Conservation (phyloP, 2,797 vertebrate species). For the Limnodromus scolopaceus region DNA sequence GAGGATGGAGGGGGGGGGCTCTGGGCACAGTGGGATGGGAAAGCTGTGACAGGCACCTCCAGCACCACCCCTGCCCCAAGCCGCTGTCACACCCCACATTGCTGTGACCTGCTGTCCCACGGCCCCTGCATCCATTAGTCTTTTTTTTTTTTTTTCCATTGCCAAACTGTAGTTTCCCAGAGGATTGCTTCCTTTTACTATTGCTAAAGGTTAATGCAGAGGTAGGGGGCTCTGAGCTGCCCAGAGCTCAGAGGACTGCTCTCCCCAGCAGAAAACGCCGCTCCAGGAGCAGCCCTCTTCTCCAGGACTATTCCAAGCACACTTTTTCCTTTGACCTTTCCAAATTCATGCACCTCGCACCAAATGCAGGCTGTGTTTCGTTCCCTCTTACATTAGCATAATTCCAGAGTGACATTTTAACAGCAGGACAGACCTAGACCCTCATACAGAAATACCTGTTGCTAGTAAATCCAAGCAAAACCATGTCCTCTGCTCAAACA, state of each 20-base stretch:
- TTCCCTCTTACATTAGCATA: background rate
- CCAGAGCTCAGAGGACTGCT: background rate
- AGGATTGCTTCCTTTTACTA: background rate
- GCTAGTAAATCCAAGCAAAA: background rate
- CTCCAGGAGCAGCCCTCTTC: background rate
- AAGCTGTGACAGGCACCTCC: background rate
- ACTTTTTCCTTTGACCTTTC: background rate
- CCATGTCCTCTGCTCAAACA: fast-evolving
- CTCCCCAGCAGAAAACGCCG: background rate
- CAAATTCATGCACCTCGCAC: background rate
- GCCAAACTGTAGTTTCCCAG: background rate
- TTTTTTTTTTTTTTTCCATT: background rate
- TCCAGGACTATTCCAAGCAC: background rate
- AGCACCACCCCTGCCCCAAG: background rate
- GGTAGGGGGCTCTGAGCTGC: background rate
- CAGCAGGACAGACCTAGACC: background rate
- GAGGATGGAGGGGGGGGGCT: background rate
- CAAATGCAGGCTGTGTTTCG: background rate
- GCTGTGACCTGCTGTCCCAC: background rate
- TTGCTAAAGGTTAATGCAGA: background rate
- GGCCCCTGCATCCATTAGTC: fast-evolving
- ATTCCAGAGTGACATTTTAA: background rate
- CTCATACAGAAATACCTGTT: background rate
- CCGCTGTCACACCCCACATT: fast-evolving
- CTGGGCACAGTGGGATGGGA: background rate